A percentile compares a stretch with the other conserved stretches of the same genome.
Evolutionary conservation across 2,797 vertebrate species (phyloP).

Genomic region (Premnoplex brunnescens): DNA sequence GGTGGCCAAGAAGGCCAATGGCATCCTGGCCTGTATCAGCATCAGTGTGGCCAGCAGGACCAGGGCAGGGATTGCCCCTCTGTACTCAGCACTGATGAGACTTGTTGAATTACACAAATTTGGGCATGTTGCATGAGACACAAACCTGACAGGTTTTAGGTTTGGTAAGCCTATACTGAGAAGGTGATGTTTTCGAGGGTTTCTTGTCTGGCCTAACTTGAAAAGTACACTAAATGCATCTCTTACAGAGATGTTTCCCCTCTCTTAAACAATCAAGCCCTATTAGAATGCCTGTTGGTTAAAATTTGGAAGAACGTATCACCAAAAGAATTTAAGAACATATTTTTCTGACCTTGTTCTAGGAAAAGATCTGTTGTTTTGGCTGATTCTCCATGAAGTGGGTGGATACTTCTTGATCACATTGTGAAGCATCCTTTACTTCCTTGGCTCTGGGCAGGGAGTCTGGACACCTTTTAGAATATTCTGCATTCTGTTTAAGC

Average conservation of each 20-base stretch:
- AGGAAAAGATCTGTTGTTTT: not conserved
- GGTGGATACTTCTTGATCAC: not conserved
- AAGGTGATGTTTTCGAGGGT: not conserved
- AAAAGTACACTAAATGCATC: not conserved
- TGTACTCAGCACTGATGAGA: not conserved
- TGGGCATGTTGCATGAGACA: not conserved
- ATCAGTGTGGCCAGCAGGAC: not conserved
- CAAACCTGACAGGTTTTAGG: not conserved
- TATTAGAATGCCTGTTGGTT: not conserved
- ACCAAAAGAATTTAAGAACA: not conserved
- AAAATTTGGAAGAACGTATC: not conserved
- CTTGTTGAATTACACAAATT: not conserved
- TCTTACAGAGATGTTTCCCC: not conserved
- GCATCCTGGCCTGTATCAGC: not conserved
- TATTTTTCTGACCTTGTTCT: not conserved
- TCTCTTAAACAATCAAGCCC: not conserved
- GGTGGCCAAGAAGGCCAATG: not conserved
- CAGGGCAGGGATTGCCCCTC: not conserved
- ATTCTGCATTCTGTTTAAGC: not conserved
- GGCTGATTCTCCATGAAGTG: not conserved
- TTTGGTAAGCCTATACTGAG: not conserved
- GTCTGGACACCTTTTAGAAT: not conserved
- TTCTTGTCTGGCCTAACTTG: not conserved
- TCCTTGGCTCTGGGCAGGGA: not conserved
- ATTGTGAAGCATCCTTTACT: not conserved